phyloP scores from a whole-genome alignment of 2,797 vertebrate genomes.

The Siniperca obscura region DNA sequence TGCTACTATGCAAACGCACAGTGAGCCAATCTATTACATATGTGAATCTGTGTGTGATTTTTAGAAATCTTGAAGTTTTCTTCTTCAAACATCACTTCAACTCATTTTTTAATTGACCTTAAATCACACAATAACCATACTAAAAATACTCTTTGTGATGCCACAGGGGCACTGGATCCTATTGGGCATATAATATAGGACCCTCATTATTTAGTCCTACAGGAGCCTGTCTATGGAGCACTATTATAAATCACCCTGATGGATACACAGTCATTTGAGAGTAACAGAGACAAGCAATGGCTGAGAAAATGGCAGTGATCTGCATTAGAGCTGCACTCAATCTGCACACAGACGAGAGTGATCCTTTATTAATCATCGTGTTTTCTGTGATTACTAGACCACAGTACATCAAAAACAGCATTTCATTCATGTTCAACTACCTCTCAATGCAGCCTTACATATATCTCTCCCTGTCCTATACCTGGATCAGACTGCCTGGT shows the following conservation, averaged over 20 bases:
- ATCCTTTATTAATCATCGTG: conserved; percentile 70
- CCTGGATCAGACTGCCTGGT: conserved; percentile 44
- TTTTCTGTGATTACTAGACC: conserved; percentile 62
- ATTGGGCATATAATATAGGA: conserved; percentile 34
- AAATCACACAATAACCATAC: background rate
- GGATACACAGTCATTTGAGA: conserved; percentile 76
- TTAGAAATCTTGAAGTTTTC: background rate
- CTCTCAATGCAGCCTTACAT: conserved; percentile 21
- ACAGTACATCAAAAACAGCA: conserved; percentile 41
- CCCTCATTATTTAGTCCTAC: conserved; percentile 63
- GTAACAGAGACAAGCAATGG: conserved; percentile 64
- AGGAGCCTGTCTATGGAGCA: conserved; percentile 49
- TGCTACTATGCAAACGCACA: conserved; percentile 39
- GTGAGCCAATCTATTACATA: conserved; percentile 10
- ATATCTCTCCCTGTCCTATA: conserved; percentile 32
- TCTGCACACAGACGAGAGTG: conserved; percentile 58
- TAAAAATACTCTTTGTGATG: conserved; percentile 12
- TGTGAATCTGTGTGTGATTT: conserved; percentile 5
- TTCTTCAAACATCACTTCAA: background rate
- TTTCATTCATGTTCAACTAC: conserved; percentile 41
- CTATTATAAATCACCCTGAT: conserved; percentile 79
- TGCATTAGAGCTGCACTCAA: conserved; percentile 73
- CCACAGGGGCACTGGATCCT: conserved; percentile 19
- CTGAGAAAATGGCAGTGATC: conserved; percentile 73
- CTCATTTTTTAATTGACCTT: conserved; percentile 8